Conservation (phyloP, 2,113 vertebrate species). For the Gasterosteus aculeatus region DNA sequence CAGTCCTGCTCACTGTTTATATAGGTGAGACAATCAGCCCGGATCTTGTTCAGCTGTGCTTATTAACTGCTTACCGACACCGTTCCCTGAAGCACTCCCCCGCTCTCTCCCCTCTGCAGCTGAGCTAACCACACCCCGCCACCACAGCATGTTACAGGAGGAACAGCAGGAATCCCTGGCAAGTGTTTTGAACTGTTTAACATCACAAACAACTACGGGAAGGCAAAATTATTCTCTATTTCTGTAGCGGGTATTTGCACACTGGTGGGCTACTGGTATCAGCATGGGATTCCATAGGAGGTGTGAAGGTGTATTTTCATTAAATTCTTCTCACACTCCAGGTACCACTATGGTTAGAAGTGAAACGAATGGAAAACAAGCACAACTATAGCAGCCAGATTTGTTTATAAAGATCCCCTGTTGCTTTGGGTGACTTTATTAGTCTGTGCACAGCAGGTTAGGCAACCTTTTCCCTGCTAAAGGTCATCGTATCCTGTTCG, state of each 20-base stretch:
- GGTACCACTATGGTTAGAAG: background rate
- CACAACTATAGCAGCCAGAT: background rate
- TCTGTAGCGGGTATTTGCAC: conserved; percentile 42
- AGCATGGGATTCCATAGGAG: conserved; percentile 6
- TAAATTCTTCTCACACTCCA: background rate
- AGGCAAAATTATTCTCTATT: conserved; percentile 36
- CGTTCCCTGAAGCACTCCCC: too few species aligned
- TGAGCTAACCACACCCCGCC: too few species aligned
- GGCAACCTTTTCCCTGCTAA: background rate
- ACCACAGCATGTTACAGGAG: background rate
- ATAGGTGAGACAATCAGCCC: too few species aligned
- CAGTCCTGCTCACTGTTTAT: too few species aligned
- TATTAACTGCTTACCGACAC: too few species aligned
- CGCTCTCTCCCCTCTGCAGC: too few species aligned
- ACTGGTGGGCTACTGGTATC: background rate
- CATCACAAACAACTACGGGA: conserved; percentile 54
- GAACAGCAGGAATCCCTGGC: conserved; percentile 61
- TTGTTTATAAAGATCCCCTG: background rate
- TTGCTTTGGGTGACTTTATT: background rate
- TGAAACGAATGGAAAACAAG: background rate
- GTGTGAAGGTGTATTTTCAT: conserved; percentile 47
- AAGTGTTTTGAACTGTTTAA: conserved; percentile 38
- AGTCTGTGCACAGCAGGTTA: conserved; percentile 8
- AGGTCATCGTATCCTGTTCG: conserved; percentile 2
- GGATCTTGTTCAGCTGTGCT: too few species aligned